A percentile compares a stretch with the other conserved stretches of the same genome.
phyloP scores from a whole-genome alignment of 2,797 vertebrate genomes.

The Syndactyla subalaris region DNA sequence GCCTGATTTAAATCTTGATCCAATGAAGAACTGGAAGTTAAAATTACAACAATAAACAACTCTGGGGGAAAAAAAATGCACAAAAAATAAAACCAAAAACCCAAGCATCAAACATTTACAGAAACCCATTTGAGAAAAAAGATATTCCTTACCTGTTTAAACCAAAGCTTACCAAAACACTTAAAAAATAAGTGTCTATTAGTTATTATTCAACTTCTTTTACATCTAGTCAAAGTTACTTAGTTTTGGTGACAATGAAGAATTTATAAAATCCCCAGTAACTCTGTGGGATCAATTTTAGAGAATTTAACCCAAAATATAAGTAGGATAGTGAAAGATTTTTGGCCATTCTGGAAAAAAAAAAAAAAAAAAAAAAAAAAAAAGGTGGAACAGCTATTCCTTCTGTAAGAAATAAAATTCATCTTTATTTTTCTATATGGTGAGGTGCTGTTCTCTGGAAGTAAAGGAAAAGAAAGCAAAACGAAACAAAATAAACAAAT shows the following conservation, averaged over 20 bases:
- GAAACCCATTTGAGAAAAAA: rapidly evolving
- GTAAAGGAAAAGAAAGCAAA: not conserved
- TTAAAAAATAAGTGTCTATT: not conserved
- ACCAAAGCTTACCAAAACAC: not conserved
- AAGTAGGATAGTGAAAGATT: rapidly evolving
- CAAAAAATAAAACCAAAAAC: not conserved
- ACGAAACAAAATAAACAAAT: not conserved
- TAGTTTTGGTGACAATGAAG: rapidly evolving
- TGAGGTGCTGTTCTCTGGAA: not conserved
- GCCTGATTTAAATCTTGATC: not conserved
- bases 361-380: not conserved
- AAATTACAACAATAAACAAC: not conserved
- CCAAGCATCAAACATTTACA: not conserved
- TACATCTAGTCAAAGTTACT: not conserved
- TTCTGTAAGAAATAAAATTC: not conserved
- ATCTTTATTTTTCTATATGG: not conserved
- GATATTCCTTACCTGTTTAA: not conserved
- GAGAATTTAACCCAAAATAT: not conserved
- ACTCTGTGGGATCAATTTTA: not conserved
- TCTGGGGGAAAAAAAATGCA: not conserved
- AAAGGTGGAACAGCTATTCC: not conserved
- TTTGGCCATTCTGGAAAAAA: not conserved
- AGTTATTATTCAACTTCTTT: not conserved
- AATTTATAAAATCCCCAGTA: not conserved
- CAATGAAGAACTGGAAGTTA: not conserved